phyloP scores from a whole-genome alignment of 2,113 vertebrate species.

The Pan troglodytes region NHGRI_mPanTro3-v2.1_pri NC_072408.2:87489501-87490000 shows the following conservation, averaged over 20 bases:
- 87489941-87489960: neutral
- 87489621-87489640: neutral
- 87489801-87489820: neutral
- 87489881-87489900: neutral
- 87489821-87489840: neutral
- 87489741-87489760: neutral
- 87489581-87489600: neutral
- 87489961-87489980: neutral
- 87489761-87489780: neutral
- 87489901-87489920: neutral
- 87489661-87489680: neutral
- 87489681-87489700: neutral
- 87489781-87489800: neutral
- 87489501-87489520: neutral
- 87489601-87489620: neutral
- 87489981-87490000: neutral
- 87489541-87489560: neutral
- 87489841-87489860: neutral
- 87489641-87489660: neutral
- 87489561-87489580: neutral
- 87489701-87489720: conserved; percentile 23
- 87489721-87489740: neutral
- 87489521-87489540: neutral
- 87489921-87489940: neutral
- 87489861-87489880: neutral